A percentile compares a stretch with the other conserved stretches of the same genome.
Evolutionary conservation across 2,797 vertebrate genomes (phyloP).

Genomic region (Smutsia temminckii): DNA sequence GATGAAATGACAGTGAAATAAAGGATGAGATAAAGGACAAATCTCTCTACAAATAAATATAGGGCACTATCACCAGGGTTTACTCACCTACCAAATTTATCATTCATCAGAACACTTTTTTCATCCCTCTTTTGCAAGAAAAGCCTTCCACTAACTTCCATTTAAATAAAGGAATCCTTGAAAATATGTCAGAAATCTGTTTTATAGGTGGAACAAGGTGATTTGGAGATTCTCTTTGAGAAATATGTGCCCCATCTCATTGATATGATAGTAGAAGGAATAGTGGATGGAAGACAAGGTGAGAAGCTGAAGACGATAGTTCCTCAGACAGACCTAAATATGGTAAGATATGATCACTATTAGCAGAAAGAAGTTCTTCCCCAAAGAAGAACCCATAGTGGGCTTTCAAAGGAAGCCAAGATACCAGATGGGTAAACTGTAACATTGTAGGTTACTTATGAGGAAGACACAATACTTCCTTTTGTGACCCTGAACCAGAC

Average conservation of each 20-base stretch:
- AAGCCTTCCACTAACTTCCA: background rate
- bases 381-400: fast-evolving
- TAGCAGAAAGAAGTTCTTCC: background rate
- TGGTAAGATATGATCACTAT: constrained; percentile 86
- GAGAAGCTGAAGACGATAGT: constrained; percentile 93
- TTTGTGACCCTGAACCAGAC: background rate
- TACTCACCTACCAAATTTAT: too few species aligned
- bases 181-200: background rate
- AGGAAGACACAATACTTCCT: too few species aligned
- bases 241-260: constrained; percentile 94
- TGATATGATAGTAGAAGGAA: constrained; percentile 92
- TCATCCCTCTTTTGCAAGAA: background rate
- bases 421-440: fast-evolving
- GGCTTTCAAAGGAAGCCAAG: background rate
- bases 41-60: fast-evolving
- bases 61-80: fast-evolving
- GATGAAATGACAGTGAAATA: background rate
- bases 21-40: background rate
- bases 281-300: constrained; percentile 90
- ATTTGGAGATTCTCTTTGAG: constrained; percentile 90
- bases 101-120: background rate
- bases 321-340: constrained; percentile 96
- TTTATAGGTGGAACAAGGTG: constrained; percentile 85
- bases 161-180: background rate
- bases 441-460: fast-evolving